Base-by-base conservation (phyloP, 2,888 invertebrate genomes). In the Bursaphelenchus okinawaensis region DNA sequence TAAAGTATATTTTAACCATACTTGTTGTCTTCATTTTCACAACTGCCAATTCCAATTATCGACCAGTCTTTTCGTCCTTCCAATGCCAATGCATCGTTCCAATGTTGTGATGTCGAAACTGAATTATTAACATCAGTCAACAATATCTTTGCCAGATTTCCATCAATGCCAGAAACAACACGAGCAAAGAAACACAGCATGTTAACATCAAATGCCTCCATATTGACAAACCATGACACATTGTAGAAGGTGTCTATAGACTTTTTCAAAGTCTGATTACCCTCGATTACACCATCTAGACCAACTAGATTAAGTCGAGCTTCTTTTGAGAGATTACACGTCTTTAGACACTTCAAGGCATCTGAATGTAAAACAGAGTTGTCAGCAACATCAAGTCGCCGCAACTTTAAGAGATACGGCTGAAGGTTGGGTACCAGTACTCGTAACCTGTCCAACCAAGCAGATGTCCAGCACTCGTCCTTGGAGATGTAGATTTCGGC, bases 401-500 rank as follows among this genome's bases (percentile, higher is more conserved):
- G 40, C 40, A 40, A 6, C n/a, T 40, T 12, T 12, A n/a, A 16
- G 16, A 40, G 16, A 12, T 16, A 40, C 12, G 12, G 40, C 40
- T 4, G 3, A 12, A 40, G 12, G 40, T 40, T 40, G 22, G 20
- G 4, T n/a, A 19, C 1, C 4, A 62, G 16, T 24, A 62, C 12
- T 19, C 64, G 61, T 12, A 62, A 19, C 23, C 22, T 62, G 20
- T 62, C 62, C 16, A 23, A 26, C 20, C 22, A 20, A 12, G 60
- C 28, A n/a, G 23, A 26, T 29, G 54, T 40, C 67, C 69, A 71
- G 8, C 31, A 16, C 8, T 58, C 54, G 7, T 64, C 63, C 12
- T 67, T 71, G 20, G 85, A 81, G 63, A 90, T 82, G 81, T 84
- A 90, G 76, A 98, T 89, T 86, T 99, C 98, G 0, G 98, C 88